These are phyloP conservation scores for Pseudomyrmex flavicornis DNA, from an alignment of 1,140 invertebrate genomes.

Conservation along the genomic window DNA sequence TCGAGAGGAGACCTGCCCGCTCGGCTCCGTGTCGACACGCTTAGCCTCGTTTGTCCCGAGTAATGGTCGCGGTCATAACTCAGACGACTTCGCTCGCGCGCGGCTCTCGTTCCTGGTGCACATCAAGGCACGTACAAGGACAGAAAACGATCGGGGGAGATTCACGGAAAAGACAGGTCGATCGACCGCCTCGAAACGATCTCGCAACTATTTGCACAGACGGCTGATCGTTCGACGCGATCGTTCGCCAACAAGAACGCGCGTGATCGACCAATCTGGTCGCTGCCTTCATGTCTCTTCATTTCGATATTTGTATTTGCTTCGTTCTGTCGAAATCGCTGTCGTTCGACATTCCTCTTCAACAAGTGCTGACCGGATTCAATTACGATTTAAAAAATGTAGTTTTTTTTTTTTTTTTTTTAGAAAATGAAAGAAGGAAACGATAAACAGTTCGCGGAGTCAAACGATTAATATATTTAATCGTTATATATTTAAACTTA, in stretches of 20 bases:
- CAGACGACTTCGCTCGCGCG: conserved; percentile 57
- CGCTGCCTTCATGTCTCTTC: not conserved
- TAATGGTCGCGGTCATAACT: conserved; percentile 79
- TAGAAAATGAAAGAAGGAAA: not conserved
- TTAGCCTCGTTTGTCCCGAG: conserved; percentile 81
- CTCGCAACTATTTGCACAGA: conserved; percentile 40
- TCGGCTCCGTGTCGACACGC: conserved; percentile 77
- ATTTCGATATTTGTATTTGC: not conserved
- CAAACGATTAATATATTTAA: no score
- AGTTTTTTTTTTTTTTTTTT: not conserved
- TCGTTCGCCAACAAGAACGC: conserved; percentile 12
- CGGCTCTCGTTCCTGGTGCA: conserved; percentile 25
- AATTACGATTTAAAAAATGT: not conserved
- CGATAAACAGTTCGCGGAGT: not conserved
- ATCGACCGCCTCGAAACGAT: conserved; percentile 55
- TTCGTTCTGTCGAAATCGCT: not conserved
- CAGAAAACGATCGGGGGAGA: not conserved
- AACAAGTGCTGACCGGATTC: not conserved
- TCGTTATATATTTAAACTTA: not conserved
- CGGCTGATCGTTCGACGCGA: conserved; percentile 41
- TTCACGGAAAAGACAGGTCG: conserved; percentile 4
- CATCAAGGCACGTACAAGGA: conserved; percentile 37
- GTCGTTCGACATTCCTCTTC: no score
- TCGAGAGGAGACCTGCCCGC: conserved; percentile 71
- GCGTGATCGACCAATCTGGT: conserved; percentile 39